These are phyloP conservation scores for Myopa tessellatipennis DNA, from an alignment of 2,888 invertebrate species.

Conservation along the genomic window DNA sequence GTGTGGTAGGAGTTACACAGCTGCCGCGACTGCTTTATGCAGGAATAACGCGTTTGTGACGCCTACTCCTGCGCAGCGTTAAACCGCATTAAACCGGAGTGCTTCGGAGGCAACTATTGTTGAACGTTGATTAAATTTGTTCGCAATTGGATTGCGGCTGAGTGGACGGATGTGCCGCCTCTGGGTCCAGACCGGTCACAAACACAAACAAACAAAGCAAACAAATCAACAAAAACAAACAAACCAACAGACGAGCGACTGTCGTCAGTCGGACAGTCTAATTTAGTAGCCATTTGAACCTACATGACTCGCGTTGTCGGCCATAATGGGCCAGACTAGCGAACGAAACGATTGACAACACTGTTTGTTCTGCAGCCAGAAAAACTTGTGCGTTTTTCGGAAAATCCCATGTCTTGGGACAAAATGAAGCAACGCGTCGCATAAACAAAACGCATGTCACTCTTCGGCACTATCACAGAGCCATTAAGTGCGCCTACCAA, in stretches of 20 bases:
- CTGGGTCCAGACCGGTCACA: neutral
- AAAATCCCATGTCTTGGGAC: slow-evolving; percentile 11
- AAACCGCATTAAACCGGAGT: neutral
- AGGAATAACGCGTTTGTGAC: slow-evolving; percentile 21
- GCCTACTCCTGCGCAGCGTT: slow-evolving; percentile 10
- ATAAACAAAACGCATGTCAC: slow-evolving; percentile 18
- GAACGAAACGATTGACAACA: neutral
- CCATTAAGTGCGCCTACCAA: slow-evolving; percentile 29
- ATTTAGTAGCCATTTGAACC: slow-evolving; percentile 20
- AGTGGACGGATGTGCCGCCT: slow-evolving; percentile 10
- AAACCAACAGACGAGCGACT: neutral
- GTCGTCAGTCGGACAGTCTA: slow-evolving; percentile 16
- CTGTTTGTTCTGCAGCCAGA: neutral
- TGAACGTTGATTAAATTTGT: slow-evolving; percentile 61
- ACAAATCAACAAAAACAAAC: slow-evolving; percentile 1
- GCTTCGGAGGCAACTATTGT: slow-evolving; percentile 37
- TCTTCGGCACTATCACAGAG: neutral
- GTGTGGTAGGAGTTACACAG: neutral
- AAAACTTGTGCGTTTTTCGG: slow-evolving; percentile 7
- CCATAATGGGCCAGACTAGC: neutral
- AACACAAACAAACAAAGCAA: slow-evolving; percentile 2
- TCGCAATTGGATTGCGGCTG: slow-evolving; percentile 47
- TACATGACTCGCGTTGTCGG: slow-evolving; percentile 7
- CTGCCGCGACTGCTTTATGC: slow-evolving; percentile 28
- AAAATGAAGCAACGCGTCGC: slow-evolving; percentile 21